Evolutionary conservation across 2,797 vertebrate genomes (phyloP), one percentile per base, ranked within the genome.

Genomic region (Protosalanx chinensis): DNA sequence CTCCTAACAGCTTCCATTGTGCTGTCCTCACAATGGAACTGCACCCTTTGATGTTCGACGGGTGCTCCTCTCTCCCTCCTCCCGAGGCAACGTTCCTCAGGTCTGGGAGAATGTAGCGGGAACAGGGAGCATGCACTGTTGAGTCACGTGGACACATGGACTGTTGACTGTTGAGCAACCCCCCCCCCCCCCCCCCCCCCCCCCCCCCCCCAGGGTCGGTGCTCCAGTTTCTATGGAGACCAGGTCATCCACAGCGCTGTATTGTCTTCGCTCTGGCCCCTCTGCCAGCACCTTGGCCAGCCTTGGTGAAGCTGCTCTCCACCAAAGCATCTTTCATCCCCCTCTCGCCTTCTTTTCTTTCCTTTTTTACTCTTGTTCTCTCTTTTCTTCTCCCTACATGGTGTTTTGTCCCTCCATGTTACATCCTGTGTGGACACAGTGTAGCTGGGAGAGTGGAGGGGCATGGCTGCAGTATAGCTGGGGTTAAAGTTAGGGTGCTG

Each of bases 11-110:
- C 80, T 71, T 73, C 84, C 73, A 92, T 92, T 92, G 90, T 91
- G 85, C 80, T 83, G 79, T 82, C 74, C 72, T 82, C 85, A 92
- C 88, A 92, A 93, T 90, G 81, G 88, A 67, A 76, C 62, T 0
- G 3, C 23, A 82, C 81, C 68, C 87, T 93, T 94, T 93, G 91
- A 93, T 91, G 84, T 88, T 77, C 49, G 81, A 86, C 79, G 89
- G 88, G 84, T 85, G 76, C 76, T 79, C 81, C 74, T 81, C 79
- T 76, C 76, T 76, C 74, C 74, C 66, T 70, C 33, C 73, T 58
- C 68, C 65, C 35, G 37, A 41, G 8, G 8, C 37, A 41, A 41
- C 12, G 37, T 41, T 41, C 37, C 37, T 2, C 37, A 41, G 12
- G 37, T 41, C 8, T 41, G 32, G 18, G n/a, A 41, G 8, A 15